Percentiles rank a stretch among this genome's conserved stretches.
These are phyloP conservation scores for Rhynchonema sp. DNA, from an alignment of 2,888 invertebrate genomes.

Conservation along the genomic window DNA sequence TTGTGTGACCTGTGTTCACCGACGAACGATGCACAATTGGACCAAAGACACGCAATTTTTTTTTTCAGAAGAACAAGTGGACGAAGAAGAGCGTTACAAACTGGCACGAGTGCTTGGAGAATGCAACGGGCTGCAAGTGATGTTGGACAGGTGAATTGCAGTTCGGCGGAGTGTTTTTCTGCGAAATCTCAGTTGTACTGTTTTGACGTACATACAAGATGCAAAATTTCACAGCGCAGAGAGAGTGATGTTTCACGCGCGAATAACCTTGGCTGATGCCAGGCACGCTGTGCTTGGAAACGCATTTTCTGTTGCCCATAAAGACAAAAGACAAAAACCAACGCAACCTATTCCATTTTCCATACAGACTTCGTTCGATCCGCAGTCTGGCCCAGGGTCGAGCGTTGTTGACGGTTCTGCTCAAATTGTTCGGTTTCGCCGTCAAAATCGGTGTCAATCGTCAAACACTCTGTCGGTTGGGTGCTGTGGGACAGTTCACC, in stretches of 20 bases:
- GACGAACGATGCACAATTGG: too few relatives aligned
- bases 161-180: too few relatives aligned
- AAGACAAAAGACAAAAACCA: too few relatives aligned
- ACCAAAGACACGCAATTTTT: too few relatives aligned
- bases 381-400: background rate
- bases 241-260: too few relatives aligned
- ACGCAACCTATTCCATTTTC: too few relatives aligned
- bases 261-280: too few relatives aligned
- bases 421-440: slow-evolving; percentile 70
- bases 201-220: too few relatives aligned
- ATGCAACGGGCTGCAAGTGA: slow-evolving; percentile 49
- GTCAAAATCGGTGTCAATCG: slow-evolving; percentile 67
- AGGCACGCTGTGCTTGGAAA: too few relatives aligned
- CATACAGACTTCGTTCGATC: background rate
- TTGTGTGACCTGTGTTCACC: background rate
- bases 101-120: slow-evolving; percentile 67
- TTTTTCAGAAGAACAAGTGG: slow-evolving; percentile 53
- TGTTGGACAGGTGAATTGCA: slow-evolving; percentile 29
- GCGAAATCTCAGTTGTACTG: too few relatives aligned
- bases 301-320: too few relatives aligned
- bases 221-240: too few relatives aligned
- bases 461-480: slow-evolving; percentile 61
- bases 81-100: slow-evolving; percentile 79
- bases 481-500: slow-evolving; percentile 59
- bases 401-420: slow-evolving; percentile 55